A percentile compares a stretch with the other conserved stretches of the same genome.
Conservation (phyloP, 2,113 vertebrate genomes). For the Poeciliopsis turrubarensis region DNA sequence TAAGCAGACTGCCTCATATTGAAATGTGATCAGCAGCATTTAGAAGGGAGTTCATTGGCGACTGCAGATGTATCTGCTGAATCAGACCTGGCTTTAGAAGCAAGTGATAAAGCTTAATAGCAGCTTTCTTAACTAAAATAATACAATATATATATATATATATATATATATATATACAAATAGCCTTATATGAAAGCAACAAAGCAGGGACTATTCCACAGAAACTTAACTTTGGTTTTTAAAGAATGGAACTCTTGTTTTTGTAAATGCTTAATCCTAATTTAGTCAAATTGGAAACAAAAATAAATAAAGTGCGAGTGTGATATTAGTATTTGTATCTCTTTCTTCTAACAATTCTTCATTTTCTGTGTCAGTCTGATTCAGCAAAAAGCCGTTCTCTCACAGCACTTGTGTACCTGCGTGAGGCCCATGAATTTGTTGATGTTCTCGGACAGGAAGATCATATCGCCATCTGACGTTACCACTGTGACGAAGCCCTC, state of each 20-base stretch:
- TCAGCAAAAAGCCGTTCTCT: background rate
- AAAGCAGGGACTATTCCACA: too few species aligned
- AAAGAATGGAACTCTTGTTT: background rate
- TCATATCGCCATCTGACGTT: slow-evolving; percentile 98
- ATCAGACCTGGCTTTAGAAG: background rate
- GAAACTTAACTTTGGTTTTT: too few species aligned
- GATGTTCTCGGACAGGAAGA: slow-evolving; percentile 98
- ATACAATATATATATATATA: too few species aligned
- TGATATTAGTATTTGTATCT: background rate
- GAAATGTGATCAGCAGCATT: background rate
- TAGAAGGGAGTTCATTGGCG: background rate
- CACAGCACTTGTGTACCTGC: slow-evolving; percentile 80
- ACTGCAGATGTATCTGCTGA: background rate
- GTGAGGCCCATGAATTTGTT: slow-evolving; percentile 98
- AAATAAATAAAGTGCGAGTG: background rate
- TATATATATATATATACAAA: too few species aligned
- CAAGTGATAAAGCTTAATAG: too few species aligned
- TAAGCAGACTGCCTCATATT: background rate
- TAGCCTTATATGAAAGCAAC: too few species aligned
- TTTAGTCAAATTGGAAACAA: background rate
- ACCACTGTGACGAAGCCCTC: slow-evolving; percentile 96
- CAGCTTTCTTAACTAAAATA: too few species aligned
- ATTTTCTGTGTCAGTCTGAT: background rate
- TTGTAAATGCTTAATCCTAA: background rate
- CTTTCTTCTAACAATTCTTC: background rate